These are phyloP conservation scores for Sebastes iracundus DNA, from an alignment of 2,797 vertebrate species.

Conservation along the genomic window DNA sequence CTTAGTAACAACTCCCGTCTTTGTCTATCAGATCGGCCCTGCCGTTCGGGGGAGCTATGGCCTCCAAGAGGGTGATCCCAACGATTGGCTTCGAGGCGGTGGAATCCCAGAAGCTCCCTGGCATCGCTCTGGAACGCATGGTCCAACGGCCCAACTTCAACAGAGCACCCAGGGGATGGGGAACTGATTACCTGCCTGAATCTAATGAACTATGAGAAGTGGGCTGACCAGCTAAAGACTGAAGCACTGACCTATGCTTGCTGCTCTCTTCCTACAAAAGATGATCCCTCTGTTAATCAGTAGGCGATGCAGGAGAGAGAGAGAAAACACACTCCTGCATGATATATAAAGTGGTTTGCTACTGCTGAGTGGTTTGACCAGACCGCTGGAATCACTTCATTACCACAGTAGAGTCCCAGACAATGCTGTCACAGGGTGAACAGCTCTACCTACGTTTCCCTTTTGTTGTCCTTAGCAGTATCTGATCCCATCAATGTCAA, in stretches of 20 bases:
- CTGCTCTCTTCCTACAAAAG: slow-evolving; percentile 3
- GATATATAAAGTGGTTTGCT: slow-evolving; percentile 27
- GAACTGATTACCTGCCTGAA: slow-evolving; percentile 81
- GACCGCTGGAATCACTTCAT: slow-evolving; percentile 19
- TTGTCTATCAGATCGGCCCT: slow-evolving; percentile 82
- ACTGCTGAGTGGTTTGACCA: slow-evolving; percentile 29
- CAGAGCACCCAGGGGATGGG: slow-evolving; percentile 91
- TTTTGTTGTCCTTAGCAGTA: background rate
- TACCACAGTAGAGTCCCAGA: slow-evolving; percentile 1
- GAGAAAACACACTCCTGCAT: slow-evolving; percentile 7
- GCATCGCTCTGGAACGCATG: slow-evolving; percentile 77
- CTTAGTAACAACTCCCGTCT: slow-evolving; percentile 12
- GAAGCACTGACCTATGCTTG: slow-evolving; percentile 16
- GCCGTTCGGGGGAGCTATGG: slow-evolving; percentile 86
- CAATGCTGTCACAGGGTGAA: background rate
- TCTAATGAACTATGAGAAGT: slow-evolving; percentile 89
- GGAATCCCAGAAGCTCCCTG: slow-evolving; percentile 71
- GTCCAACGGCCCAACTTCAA: slow-evolving; percentile 90
- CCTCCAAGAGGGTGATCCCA: slow-evolving; percentile 78
- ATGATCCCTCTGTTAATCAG: slow-evolving; percentile 12
- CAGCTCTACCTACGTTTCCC: background rate
- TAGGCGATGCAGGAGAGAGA: background rate
- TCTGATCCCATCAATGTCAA: background rate
- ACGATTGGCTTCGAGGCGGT: slow-evolving; percentile 73
- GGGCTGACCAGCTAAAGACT: slow-evolving; percentile 49